Percentiles rank a stretch among this genome's conserved stretches.
Evolutionary conservation across 30 jellyfish, hydroid and myxozoan species (phyloP).

Genomic region (Hydra vulgaris): DNA sequence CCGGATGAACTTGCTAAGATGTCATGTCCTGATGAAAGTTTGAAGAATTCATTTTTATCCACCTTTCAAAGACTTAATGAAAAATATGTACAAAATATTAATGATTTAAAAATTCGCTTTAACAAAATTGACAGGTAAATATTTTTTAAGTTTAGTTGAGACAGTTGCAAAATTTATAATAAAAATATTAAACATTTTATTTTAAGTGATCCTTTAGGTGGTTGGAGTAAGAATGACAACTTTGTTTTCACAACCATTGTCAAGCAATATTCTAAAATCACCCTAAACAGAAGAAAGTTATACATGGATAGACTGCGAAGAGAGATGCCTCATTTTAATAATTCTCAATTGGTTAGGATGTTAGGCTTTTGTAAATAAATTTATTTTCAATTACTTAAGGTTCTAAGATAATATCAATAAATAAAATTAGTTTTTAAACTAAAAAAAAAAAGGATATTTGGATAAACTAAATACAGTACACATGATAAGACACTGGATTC

Average conservation of each 20-base stretch:
- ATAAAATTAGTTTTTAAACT: no score
- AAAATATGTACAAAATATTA: conserved; percentile 35
- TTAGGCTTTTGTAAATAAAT: neutral
- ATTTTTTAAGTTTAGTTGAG: neutral
- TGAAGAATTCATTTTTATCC: conserved; percentile 27
- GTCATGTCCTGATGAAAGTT: conserved; percentile 46
- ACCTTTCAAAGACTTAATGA: conserved; percentile 51
- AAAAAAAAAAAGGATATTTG: no score
- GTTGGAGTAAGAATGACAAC: conserved; percentile 57
- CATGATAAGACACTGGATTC: no score
- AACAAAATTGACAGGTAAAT: conserved; percentile 45
- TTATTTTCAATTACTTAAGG: neutral
- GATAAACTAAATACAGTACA: no score
- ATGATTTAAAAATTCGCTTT: conserved; percentile 49
- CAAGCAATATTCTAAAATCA: conserved; percentile 52
- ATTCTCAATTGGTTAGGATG: conserved; percentile 47
- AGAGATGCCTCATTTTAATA: conserved; percentile 46
- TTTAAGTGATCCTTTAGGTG: conserved; percentile 56
- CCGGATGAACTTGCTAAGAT: conserved; percentile 44
- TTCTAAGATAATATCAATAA: no score
- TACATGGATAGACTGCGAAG: conserved; percentile 53
- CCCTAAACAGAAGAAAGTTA: conserved; percentile 42
- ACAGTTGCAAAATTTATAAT: neutral
- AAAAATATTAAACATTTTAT: neutral
- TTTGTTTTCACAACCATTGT: conserved; percentile 38